phyloP scores from a whole-genome alignment of 2,797 vertebrate genomes.

The Pseudochirops cupreus region DNA sequence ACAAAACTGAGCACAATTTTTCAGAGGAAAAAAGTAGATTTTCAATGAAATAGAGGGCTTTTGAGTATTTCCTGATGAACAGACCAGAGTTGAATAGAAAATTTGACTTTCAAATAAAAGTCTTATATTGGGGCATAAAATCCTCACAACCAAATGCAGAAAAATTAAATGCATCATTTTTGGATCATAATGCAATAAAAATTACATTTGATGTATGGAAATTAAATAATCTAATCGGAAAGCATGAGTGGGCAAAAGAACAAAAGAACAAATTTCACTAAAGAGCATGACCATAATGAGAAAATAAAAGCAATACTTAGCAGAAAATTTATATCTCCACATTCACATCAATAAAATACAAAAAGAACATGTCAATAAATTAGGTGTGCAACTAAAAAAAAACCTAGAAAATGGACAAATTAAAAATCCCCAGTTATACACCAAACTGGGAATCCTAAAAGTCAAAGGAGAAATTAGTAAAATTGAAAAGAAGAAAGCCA shows the following conservation, averaged over 20 bases:
- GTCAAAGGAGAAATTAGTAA: background rate
- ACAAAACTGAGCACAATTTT: background rate
- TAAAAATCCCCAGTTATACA: background rate
- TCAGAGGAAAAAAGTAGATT: background rate
- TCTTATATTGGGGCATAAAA: background rate
- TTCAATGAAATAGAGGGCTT: too few relatives aligned
- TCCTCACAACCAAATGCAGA: background rate
- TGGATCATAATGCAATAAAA: background rate
- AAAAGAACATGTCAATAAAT: background rate
- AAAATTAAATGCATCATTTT: background rate
- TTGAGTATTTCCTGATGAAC: too few relatives aligned
- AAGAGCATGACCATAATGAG: background rate
- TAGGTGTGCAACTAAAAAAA: background rate
- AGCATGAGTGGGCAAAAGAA: background rate
- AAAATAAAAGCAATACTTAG: background rate
- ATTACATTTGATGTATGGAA: background rate
- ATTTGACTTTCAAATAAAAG: background rate
- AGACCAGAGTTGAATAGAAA: too few relatives aligned
- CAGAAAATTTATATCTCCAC: background rate
- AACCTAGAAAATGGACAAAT: background rate
- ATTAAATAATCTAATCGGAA: background rate
- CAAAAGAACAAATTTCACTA: background rate
- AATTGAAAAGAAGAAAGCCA: background rate
- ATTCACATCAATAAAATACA: background rate
- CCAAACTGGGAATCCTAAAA: background rate